phyloP scores from a whole-genome alignment of 2,113 vertebrate species.

The Dasyornis broadbenti region DNA sequence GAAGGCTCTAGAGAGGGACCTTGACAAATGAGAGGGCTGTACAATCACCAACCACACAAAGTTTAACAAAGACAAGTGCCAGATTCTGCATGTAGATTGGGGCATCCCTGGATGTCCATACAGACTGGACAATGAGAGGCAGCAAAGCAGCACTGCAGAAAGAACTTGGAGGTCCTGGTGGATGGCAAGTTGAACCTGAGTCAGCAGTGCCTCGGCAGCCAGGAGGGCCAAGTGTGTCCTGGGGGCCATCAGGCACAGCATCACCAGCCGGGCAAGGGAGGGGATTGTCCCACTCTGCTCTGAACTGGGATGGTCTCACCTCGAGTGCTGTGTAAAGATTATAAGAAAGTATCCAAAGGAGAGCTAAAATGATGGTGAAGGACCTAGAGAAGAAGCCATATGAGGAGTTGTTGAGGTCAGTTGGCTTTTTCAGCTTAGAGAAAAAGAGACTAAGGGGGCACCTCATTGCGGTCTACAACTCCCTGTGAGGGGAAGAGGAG shows the following conservation, averaged over 20 bases:
- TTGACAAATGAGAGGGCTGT: neutral
- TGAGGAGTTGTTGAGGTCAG: neutral
- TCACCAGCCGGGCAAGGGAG: fast-evolving
- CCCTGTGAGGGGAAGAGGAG: neutral
- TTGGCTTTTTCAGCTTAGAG: neutral
- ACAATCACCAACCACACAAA: neutral
- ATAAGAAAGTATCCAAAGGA: neutral
- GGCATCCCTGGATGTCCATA: neutral
- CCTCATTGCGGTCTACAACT: neutral
- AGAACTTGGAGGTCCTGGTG: fast-evolving
- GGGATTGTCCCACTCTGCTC: neutral
- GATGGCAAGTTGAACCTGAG: fast-evolving
- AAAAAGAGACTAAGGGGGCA: no score
- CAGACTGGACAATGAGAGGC: neutral
- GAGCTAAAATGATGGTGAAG: neutral
- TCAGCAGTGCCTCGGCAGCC: neutral
- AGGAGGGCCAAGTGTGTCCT: neutral
- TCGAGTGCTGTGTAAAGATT: neutral
- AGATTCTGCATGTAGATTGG: neutral
- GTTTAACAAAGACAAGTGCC: neutral
- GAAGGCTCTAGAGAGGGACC: neutral
- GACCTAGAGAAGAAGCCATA: neutral
- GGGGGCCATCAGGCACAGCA: neutral
- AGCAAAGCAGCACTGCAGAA: neutral
- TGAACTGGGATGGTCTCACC: fast-evolving